Conservation (phyloP, 1,140 invertebrate species). For the Drosophila ficusphila region DNA sequence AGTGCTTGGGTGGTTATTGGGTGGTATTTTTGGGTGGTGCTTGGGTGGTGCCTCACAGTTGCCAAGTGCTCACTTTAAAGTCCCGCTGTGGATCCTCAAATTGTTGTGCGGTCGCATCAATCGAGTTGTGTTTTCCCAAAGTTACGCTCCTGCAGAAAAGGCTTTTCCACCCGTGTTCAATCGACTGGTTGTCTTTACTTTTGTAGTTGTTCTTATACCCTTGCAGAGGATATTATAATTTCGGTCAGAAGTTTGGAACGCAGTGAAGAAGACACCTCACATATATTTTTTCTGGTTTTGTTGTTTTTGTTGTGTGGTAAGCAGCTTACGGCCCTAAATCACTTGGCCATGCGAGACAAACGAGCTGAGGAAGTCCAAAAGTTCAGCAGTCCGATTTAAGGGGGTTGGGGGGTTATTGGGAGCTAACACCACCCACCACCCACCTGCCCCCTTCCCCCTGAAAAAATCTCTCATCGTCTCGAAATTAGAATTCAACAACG, state of each 20-base stretch:
- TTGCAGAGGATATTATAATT: too few species aligned
- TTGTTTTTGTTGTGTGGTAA: conserved; percentile 11
- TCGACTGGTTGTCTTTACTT: not conserved
- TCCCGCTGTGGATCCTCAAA: conserved; percentile 5
- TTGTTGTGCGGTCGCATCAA: conserved; percentile 26
- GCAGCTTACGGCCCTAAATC: conserved; percentile 27
- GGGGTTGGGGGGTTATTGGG: not conserved
- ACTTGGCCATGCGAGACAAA: conserved; percentile 11
- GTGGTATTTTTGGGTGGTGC: not conserved
- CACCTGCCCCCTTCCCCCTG: too few species aligned
- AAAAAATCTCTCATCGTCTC: not conserved
- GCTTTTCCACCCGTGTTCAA: not conserved
- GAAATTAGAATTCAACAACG: conserved; percentile 20
- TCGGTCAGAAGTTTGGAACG: too few species aligned
- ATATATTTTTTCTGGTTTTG: too few species aligned
- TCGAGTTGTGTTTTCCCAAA: conserved; percentile 3
- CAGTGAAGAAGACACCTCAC: too few species aligned
- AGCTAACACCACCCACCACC: too few species aligned
- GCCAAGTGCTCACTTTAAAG: conserved; percentile 37
- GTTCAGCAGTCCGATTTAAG: not conserved
- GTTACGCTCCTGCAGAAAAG: not conserved
- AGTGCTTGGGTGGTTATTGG: not conserved
- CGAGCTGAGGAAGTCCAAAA: conserved; percentile 3
- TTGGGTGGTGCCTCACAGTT: too few species aligned
- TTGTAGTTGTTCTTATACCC: too few species aligned